A percentile compares a stretch with the other conserved stretches of the same genome.
These are phyloP conservation scores for Muscina levida DNA, from an alignment of 2,888 invertebrate genomes.

Conservation along the genomic window DNA sequence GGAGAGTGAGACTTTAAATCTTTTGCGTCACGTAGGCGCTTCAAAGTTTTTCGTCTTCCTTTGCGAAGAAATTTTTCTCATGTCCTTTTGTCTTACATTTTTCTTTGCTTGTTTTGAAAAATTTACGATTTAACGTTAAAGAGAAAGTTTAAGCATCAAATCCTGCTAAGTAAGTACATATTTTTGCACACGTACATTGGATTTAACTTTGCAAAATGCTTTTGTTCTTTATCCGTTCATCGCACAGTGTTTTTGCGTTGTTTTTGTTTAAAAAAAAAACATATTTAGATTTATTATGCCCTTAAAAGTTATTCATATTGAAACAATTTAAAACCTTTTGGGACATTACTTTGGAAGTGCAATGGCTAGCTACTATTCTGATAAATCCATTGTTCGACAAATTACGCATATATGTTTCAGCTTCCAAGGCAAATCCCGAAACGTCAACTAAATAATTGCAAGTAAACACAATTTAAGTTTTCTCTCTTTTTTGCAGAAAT, in stretches of 20 bases:
- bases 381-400: too few relatives aligned
- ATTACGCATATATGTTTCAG: too few relatives aligned
- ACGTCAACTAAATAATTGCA: too few relatives aligned
- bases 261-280: too few relatives aligned
- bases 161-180: constrained; percentile 76
- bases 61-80: constrained; percentile 33
- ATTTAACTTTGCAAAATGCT: constrained; percentile 71
- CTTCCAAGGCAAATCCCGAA: too few relatives aligned
- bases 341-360: too few relatives aligned
- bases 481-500: too few relatives aligned
- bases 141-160: constrained; percentile 70
- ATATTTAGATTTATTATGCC: constrained; percentile 3
- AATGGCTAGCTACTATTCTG: too few relatives aligned
- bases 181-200: constrained; percentile 73
- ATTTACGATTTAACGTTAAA: constrained; percentile 76
- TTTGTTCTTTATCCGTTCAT: constrained; percentile 18
- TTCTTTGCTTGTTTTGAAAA: constrained; percentile 68
- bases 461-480: too few relatives aligned
- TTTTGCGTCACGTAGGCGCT: constrained; percentile 77
- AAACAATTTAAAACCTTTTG: too few relatives aligned
- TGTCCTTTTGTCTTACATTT: constrained; percentile 35
- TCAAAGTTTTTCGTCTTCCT: constrained; percentile 70
- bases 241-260: constrained; percentile 2
- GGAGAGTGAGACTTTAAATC: constrained; percentile 66
- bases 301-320: constrained; percentile 20